Evolutionary conservation across 2,797 vertebrate genomes (phyloP).

Genomic region (Bradypodion ventrale): DNA sequence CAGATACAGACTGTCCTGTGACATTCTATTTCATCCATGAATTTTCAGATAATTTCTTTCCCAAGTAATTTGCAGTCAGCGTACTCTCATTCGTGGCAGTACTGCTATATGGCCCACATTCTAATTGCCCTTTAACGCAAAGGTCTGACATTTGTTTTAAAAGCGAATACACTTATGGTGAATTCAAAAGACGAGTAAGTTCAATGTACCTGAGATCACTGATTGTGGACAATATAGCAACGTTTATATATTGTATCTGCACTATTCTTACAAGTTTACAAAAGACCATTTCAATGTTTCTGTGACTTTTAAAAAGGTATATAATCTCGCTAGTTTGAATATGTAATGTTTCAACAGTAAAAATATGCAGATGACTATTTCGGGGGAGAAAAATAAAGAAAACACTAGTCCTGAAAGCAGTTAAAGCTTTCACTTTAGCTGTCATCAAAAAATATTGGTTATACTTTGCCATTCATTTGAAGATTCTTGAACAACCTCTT

Average conservation of each 20-base stretch:
- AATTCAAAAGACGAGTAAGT: slow-evolving; percentile 49
- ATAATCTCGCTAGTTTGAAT: slow-evolving; percentile 62
- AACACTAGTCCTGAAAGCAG: not conserved
- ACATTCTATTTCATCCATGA: slow-evolving; percentile 48
- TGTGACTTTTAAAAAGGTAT: slow-evolving; percentile 59
- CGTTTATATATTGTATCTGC: slow-evolving; percentile 43
- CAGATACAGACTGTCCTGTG: not conserved
- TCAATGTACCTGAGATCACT: slow-evolving; percentile 73
- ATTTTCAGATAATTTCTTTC: slow-evolving; percentile 38
- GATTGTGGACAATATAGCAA: slow-evolving; percentile 64
- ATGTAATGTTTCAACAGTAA: slow-evolving; percentile 54
- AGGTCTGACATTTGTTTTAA: slow-evolving; percentile 53
- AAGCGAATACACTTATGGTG: slow-evolving; percentile 49
- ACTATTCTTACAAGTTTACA: slow-evolving; percentile 57
- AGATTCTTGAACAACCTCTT: slow-evolving; percentile 88
- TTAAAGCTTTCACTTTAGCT: slow-evolving; percentile 9
- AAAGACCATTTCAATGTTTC: slow-evolving; percentile 61
- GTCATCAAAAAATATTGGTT: slow-evolving; percentile 85
- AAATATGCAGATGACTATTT: slow-evolving; percentile 39
- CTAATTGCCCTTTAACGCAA: slow-evolving; percentile 48
- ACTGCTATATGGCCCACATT: not conserved
- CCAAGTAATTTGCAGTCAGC: not conserved
- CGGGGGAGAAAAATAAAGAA: not conserved
- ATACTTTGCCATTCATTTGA: slow-evolving; percentile 90
- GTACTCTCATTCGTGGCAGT: slow-evolving; percentile 5